Percentiles rank a stretch among this genome's conserved stretches.
Conservation (phyloP, 2,797 vertebrate genomes). For the Alauda arvensis region DNA sequence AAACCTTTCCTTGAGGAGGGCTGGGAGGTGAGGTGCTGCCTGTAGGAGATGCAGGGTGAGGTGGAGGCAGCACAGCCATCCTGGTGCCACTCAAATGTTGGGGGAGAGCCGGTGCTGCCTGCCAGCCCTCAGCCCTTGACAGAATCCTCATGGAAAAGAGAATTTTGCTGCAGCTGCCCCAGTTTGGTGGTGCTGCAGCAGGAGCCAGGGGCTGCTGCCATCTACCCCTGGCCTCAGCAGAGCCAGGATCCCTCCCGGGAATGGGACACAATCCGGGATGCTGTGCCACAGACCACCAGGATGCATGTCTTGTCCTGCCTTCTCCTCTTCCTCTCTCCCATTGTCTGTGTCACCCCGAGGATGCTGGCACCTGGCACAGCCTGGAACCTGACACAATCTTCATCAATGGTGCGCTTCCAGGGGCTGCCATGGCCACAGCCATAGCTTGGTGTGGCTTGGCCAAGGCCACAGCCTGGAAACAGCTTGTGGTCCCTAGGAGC, state of each 20-base stretch:
- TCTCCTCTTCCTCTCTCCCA: background rate
- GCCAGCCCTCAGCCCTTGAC: fast-evolving
- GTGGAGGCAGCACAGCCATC: background rate
- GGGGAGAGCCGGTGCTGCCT: fast-evolving
- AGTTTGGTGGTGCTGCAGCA: background rate
- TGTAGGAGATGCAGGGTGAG: background rate
- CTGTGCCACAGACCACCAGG: background rate
- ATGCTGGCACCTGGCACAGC: background rate
- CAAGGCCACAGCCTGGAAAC: background rate
- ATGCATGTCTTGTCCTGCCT: background rate
- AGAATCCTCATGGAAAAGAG: background rate
- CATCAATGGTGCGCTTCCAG: fast-evolving
- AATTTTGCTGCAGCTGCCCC: background rate
- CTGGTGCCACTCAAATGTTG: fast-evolving
- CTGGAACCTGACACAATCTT: background rate
- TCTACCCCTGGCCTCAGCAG: background rate
- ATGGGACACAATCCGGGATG: fast-evolving
- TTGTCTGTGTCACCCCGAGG: background rate
- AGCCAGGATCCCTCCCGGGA: background rate
- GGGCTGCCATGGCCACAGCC: background rate
- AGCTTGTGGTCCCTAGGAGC: background rate
- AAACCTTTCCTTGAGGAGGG: background rate
- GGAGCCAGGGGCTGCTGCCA: background rate
- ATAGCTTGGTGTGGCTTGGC: background rate
- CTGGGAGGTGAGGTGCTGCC: background rate